These are phyloP conservation scores for Chelonus formosanus DNA, from an alignment of 2,888 invertebrate species.

Conservation along the genomic window DNA sequence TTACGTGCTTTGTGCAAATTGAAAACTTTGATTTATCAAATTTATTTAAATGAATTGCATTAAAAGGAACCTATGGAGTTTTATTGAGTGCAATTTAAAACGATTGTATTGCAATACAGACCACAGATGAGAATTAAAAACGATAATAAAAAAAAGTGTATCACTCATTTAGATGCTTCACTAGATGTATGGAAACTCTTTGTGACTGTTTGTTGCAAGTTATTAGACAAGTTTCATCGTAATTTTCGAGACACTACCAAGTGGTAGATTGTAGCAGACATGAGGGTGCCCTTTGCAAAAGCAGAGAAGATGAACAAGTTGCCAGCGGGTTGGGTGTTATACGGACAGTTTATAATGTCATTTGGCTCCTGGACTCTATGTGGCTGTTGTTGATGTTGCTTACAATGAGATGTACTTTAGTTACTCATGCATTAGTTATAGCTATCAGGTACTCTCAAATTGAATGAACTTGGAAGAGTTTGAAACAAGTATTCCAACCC, in stretches of 20 bases:
- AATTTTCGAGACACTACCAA: constrained; percentile 25
- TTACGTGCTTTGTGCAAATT: no score
- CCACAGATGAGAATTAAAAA: not conserved
- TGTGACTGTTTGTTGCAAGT: constrained; percentile 35
- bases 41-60: no score
- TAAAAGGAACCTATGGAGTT: no score
- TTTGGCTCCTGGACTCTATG: constrained; percentile 25
- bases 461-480: no score
- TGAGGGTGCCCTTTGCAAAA: constrained; percentile 27
- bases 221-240: constrained; percentile 34
- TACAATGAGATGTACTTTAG: no score
- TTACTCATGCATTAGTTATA: no score
- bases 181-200: not conserved
- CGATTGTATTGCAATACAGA: no score
- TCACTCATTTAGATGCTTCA: no score
- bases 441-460: no score
- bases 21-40: no score
- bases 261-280: constrained; percentile 21
- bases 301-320: constrained; percentile 35
- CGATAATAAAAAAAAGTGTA: not conserved
- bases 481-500: constrained; percentile 19
- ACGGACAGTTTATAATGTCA: constrained; percentile 34
- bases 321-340: constrained; percentile 26
- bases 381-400: not conserved
- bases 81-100: no score